Conservation (phyloP, 1,140 invertebrate genomes). For the Diorhabda elongata region DNA sequence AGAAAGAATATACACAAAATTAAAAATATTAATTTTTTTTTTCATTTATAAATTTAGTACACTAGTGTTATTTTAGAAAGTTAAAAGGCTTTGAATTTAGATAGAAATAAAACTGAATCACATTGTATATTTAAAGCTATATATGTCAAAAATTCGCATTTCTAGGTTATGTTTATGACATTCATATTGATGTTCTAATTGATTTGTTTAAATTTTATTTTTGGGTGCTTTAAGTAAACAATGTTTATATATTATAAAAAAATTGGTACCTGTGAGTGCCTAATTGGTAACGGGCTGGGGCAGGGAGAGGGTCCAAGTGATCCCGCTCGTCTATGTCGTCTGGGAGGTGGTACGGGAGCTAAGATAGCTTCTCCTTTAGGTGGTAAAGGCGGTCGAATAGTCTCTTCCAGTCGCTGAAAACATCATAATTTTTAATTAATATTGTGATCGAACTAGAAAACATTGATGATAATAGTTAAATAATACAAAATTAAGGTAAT, state of each 20-base stretch:
- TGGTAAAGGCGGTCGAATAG: constrained; percentile 69
- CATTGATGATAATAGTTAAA: neutral
- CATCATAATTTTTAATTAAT: neutral
- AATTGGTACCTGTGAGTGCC: constrained; percentile 39
- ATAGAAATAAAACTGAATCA: neutral
- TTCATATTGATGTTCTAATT: no score
- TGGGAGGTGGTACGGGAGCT: constrained; percentile 78
- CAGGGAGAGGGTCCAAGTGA: constrained; percentile 47
- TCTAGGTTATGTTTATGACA: no score
- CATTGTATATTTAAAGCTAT: no score
- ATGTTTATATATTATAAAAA: no score
- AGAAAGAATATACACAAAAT: no score
- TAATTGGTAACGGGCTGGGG: constrained; percentile 43
- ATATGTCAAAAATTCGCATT: no score
- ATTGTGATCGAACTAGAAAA: no score
- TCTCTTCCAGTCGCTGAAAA: constrained; percentile 29
- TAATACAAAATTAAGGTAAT: neutral
- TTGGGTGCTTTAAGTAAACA: no score
- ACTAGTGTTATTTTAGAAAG: neutral
- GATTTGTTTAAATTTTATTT: no score
- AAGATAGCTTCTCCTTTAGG: constrained; percentile 64
- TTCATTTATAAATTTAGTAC: no score
- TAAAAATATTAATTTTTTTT: no score
- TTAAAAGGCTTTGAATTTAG: constrained; percentile 31
- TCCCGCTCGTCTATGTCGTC: constrained; percentile 62